Evolutionary conservation across 35 echinoderm and acorn worm species (phyloP), one percentile per base, ranked within the genome.

Genomic region (Eucidaris tribuloides): DNA sequence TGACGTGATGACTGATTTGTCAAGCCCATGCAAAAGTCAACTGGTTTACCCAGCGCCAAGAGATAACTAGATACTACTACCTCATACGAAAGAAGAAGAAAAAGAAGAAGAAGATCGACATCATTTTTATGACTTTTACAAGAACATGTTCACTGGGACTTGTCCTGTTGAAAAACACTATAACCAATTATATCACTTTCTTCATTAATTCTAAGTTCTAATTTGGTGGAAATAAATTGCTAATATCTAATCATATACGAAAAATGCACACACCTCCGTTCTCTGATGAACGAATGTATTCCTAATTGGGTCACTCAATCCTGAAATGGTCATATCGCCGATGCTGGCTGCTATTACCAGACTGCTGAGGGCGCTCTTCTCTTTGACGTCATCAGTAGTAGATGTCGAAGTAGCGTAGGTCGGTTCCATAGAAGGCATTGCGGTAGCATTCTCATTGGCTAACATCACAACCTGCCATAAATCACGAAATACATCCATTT

Each of bases 331-430:
- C 30, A 81, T 58, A 62, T 88, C 77, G 22, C 76, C 85, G 0
- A 88, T 41, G 7, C 37, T 65, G 22, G 55, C 85, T 14, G 85
- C 80, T 45, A 88, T 88, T 25, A 88, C 76, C 22, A 88, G 54
- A 80, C 85, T 88, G 59, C 81, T 88, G 38, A 88, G 40, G 30
- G 85, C 78, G 17, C 44, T 24, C 36, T 40, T 63, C 28, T 64
- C 80, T 27, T 22, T 36, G 79, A 31, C 46, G 29, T 60, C 49
- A 58, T 65, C 49, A 62, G 11, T 42, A 44, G n/a, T 44, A 45
- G 37, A 44, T 14, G 58, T 65, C 4, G 18, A 34, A 25, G 42
- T 35, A 7, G 7, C 25, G 39, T 38, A 70, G 20, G 31, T 20
- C 13, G 7, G 4, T 7, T 34, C 64, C 4, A 37, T 5, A 54